Conservation (phyloP, 2,113 vertebrate species). For the Oncorhynchus tshawytscha region DNA sequence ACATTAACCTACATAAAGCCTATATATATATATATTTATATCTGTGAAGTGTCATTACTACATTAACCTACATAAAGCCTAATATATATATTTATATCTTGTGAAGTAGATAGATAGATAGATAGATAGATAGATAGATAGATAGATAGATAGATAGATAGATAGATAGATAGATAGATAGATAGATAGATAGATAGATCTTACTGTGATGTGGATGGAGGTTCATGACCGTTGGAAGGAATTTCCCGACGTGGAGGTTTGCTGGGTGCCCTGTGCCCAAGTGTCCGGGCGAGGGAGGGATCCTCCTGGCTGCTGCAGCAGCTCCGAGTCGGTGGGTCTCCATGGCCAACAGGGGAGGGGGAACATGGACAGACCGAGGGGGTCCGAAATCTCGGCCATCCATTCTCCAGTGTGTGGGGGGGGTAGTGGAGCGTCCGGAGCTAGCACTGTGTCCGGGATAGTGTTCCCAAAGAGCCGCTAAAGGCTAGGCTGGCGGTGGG, state of each 20-base stretch:
- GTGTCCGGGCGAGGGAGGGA: slow-evolving; percentile 82
- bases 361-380: slow-evolving; percentile 89
- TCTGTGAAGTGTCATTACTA: no score
- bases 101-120: no score
- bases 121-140: no score
- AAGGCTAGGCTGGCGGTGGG: slow-evolving; percentile 70
- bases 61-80: no score
- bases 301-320: slow-evolving; percentile 80
- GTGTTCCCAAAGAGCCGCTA: slow-evolving; percentile 65
- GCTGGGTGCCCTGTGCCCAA: slow-evolving; percentile 82
- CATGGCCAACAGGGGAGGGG: slow-evolving; percentile 87
- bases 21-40: no score
- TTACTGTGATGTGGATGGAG: slow-evolving; percentile 91
- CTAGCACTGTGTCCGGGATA: slow-evolving; percentile 66
- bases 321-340: slow-evolving; percentile 87
- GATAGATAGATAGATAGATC: slow-evolving; percentile 28
- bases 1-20: no score
- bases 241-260: slow-evolving; percentile 86
- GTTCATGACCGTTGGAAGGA: slow-evolving; percentile 86
- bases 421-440: slow-evolving; percentile 50
- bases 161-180: no score
- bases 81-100: no score
- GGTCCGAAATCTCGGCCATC: slow-evolving; percentile 97
- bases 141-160: no score
- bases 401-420: slow-evolving; percentile 80